Conservation (phyloP, 2,888 invertebrate species). For the Eupithecia subfuscata region DNA sequence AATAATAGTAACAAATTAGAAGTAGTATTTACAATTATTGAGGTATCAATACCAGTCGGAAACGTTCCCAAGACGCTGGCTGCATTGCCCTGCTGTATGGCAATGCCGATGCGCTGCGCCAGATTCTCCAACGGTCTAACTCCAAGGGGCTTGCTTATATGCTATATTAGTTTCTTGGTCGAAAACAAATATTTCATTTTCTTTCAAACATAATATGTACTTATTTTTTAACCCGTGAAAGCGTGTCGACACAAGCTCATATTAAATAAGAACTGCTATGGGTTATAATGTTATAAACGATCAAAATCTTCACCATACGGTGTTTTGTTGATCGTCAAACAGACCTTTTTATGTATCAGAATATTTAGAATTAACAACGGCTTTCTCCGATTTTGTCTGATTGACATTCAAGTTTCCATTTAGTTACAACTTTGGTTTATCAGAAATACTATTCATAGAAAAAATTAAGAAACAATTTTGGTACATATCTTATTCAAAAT, state of each 20-base stretch:
- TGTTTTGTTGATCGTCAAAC: slow-evolving; percentile 17
- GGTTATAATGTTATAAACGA: slow-evolving; percentile 40
- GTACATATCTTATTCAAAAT: no score
- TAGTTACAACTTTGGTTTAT: slow-evolving; percentile 7
- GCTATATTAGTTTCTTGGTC: no score
- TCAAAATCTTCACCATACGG: slow-evolving; percentile 30
- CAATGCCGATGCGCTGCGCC: no score
- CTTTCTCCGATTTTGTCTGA: slow-evolving; percentile 40
- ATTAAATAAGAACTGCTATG: slow-evolving; percentile 44
- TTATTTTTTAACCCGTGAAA: slow-evolving; percentile 18
- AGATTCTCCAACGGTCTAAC: no score
- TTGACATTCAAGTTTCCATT: slow-evolving; percentile 17
- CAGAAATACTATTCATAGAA: background rate
- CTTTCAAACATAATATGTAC: background rate
- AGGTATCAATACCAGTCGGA: no score
- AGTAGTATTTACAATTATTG: no score
- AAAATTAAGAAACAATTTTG: no score
- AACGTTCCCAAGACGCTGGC: no score
- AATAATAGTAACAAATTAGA: no score
- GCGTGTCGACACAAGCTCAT: slow-evolving; percentile 43
- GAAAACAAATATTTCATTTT: background rate
- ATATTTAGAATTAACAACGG: slow-evolving; percentile 28
- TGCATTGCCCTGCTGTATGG: no score
- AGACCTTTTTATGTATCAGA: background rate
- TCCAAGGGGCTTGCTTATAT: no score